A percentile compares a stretch with the other conserved stretches of the same genome.
Conservation (phyloP, 2,888 invertebrate species). For the Papilio protenor region DNA sequence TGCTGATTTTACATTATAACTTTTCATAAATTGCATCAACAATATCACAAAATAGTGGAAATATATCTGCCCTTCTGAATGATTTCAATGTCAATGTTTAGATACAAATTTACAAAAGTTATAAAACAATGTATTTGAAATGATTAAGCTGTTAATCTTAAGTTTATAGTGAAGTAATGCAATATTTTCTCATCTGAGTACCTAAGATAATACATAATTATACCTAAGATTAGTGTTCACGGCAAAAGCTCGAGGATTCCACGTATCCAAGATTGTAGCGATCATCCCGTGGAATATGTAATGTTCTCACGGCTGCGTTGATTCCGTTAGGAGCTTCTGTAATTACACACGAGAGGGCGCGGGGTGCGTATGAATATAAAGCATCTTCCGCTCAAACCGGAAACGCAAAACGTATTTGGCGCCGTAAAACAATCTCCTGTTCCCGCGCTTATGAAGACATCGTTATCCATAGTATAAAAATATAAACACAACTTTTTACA, state of each 20-base stretch:
- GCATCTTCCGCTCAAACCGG: slow-evolving; percentile 33
- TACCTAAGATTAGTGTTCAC: neutral
- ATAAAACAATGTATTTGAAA: too few species aligned
- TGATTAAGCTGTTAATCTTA: too few species aligned
- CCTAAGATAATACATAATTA: too few species aligned
- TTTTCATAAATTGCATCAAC: neutral
- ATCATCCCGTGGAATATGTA: slow-evolving; percentile 18
- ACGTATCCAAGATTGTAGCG: slow-evolving; percentile 16
- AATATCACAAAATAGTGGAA: neutral
- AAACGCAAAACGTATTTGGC: slow-evolving; percentile 27
- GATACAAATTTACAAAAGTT: too few species aligned
- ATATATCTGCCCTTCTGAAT: neutral
- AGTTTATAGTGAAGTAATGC: neutral
- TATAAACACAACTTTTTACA: neutral
- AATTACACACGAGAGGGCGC: slow-evolving; percentile 31
- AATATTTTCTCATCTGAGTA: neutral
- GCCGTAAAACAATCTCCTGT: slow-evolving; percentile 28
- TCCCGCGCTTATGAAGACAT: neutral
- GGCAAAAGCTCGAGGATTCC: neutral
- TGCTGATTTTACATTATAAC: neutral
- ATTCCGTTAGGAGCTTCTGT: slow-evolving; percentile 35
- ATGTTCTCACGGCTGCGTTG: slow-evolving; percentile 17
- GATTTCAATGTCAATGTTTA: too few species aligned
- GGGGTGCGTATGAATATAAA: slow-evolving; percentile 35
- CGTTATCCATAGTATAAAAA: neutral